These are phyloP conservation scores for Malaclemys terrapin DNA, from an alignment of 2,113 vertebrate species.

Conservation along the genomic window DNA sequence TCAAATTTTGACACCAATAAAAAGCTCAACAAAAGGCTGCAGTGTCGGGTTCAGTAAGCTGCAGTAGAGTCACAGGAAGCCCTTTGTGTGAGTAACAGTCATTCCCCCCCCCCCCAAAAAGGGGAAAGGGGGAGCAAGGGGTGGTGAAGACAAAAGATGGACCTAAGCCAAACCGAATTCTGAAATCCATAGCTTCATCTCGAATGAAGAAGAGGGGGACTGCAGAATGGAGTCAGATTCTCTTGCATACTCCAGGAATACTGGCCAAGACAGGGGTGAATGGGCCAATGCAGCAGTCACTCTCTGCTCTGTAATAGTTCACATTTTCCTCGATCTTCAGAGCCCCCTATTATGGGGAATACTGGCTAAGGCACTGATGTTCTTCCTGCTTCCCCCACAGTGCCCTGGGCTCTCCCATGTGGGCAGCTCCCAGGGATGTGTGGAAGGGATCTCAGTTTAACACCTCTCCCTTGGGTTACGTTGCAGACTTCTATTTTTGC, in stretches of 20 bases:
- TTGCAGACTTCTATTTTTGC: not conserved
- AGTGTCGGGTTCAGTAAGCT: accelerated
- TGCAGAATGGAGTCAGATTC: not conserved
- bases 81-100: conserved; percentile 42
- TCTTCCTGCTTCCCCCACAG: not conserved
- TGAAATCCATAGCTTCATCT: accelerated
- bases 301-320: accelerated
- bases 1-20: not conserved
- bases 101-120: accelerated
- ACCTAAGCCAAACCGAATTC: not conserved
- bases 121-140: not conserved
- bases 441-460: too few species aligned
- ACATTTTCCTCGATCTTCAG: not conserved
- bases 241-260: accelerated
- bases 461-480: not conserved
- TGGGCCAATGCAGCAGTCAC: not conserved
- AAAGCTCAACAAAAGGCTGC: conserved; percentile 32
- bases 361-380: not conserved
- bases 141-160: not conserved
- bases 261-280: accelerated
- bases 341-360: not conserved
- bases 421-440: not conserved
- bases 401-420: not conserved
- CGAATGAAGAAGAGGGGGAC: accelerated
- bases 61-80: conserved; percentile 19